phyloP scores from a whole-genome alignment of 2,888 invertebrate species.

The Pyrrhia umbra region DNA sequence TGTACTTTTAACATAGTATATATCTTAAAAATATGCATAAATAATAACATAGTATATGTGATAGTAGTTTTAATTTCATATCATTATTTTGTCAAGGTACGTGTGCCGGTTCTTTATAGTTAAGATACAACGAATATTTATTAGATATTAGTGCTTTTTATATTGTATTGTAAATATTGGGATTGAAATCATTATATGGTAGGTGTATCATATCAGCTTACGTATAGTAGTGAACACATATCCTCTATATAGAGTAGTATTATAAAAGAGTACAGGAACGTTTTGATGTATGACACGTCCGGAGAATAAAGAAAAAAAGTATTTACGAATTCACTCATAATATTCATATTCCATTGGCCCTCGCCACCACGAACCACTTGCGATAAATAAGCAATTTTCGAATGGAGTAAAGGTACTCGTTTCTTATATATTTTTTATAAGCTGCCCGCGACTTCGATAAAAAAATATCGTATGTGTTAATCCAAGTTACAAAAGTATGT shows the following conservation, averaged over 20 bases:
- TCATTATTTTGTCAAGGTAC: constrained; percentile 41
- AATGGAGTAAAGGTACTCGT: background rate
- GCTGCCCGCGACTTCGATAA: too few relatives aligned
- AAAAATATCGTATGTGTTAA: too few relatives aligned
- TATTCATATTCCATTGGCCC: background rate
- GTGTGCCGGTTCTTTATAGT: constrained; percentile 42
- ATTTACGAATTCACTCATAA: background rate
- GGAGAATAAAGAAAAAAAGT: background rate
- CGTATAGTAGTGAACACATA: constrained; percentile 53
- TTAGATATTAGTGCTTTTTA: constrained; percentile 61
- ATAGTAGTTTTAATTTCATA: constrained; percentile 60
- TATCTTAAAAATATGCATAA: constrained; percentile 35
- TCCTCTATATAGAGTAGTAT: constrained; percentile 20
- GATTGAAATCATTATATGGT: constrained; percentile 40
- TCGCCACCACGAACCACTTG: background rate
- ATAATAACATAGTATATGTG: constrained; percentile 57
- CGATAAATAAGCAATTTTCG: background rate
- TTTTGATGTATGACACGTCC: background rate
- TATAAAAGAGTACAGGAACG: background rate
- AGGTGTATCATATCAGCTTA: constrained; percentile 46
- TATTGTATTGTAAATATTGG: constrained; percentile 52
- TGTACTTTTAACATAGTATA: constrained; percentile 33
- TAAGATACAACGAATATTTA: constrained; percentile 69
- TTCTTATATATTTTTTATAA: background rate
- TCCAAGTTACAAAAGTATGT: too few relatives aligned